Base-by-base conservation (phyloP, 2,113 vertebrate species). In the Lathamus discolor region DNA sequence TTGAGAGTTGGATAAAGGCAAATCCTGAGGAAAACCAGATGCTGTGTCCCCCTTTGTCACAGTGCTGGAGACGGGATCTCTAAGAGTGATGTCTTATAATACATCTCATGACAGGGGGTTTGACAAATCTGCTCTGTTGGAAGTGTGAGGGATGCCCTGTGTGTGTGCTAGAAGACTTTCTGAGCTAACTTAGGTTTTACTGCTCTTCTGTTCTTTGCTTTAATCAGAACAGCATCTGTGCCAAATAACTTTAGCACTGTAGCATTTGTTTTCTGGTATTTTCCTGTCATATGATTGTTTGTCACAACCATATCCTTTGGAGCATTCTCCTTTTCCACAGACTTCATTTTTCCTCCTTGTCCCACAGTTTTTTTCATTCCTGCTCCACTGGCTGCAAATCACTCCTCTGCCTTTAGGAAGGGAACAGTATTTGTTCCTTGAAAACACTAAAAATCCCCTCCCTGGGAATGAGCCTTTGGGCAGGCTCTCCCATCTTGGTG, bases 71-170 rank as follows among this genome's bases (percentile, higher is more conserved):
- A 68, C 4, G 10, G 14, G 14, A 49, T 88, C 41, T 49, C 10
- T 54, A 41, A 62, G 61, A 73, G 59, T 41, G 5, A 57, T 80
- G 9, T 48, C 31, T 69, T 63, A 4, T 73, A 55, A 24, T 57
- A 44, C 0, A 0, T 83, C 19, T 77, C 9, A 10, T 3, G 7
- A n/a, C 13, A 24, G 16, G 11, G 11, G 12, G 4, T 33, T 44
- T 77, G 61, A 62, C 24, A 41, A 57, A 54, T 59, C 15, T 7
- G 3, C 19, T 91, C 16, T 88, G 7, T 33, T 33, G 44, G 20
- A 76, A 88, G 17, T 25, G 11, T 49, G 18, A 29, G 61, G 29
- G 28, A 49, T 39, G 10, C 10, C 14, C 39, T 90, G 9, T 86
- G 27, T 66, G 17, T 62, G 78, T 90, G 7, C 66, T 61, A 15